Evolutionary conservation across 2,888 invertebrate genomes (phyloP), one percentile per base, ranked within the genome.

Genomic region (Callosobruchus maculatus): DNA sequence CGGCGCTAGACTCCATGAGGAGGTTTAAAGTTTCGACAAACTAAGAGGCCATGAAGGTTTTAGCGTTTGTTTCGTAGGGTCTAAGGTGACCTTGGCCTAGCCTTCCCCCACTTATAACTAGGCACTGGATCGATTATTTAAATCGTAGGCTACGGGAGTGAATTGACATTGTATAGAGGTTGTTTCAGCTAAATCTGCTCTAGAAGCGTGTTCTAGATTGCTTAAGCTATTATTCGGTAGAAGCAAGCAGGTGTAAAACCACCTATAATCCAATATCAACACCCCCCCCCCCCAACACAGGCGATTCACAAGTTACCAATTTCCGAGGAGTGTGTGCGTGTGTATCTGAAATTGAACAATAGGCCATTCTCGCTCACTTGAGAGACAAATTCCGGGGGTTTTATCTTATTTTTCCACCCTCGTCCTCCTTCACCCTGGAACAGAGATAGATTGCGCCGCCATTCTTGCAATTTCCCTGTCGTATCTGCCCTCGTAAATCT

Each of bases 381-480:
- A 83, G 86, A 86, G 86, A 86, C 86, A 86, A 86, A 86, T 86
- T 86, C 86, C 83, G 81, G 83, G 85, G 86, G 85, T 86, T 86
- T 86, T 87, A 86, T 86, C 86, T 86, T 86, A 86, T 86, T 87
- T 87, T 87, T 86, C 86, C 88, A 87, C 86, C 84, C 89, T 87
- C 89, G 90, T 83, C 83, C 82, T 82, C 81, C 83, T 13, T 18
- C 49, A 7, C 18, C 49, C 4, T 18, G 90, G 92, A 92, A 92
- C 92, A 91, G 92, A 94, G 94, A 94, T 94, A 93, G 93, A 94
- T 94, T 93, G 93, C 93, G 91, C 92, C 93, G 92, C 93, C 94
- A 94, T 94, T 94, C 94, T 94, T 94, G 94, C 94, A 94, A 94
- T 94, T 94, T 94, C 93, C 93, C 94, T 94, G 94, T 94, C 94